Base-by-base conservation (phyloP, 2,888 invertebrate species). In the Erebia aethiops region DNA sequence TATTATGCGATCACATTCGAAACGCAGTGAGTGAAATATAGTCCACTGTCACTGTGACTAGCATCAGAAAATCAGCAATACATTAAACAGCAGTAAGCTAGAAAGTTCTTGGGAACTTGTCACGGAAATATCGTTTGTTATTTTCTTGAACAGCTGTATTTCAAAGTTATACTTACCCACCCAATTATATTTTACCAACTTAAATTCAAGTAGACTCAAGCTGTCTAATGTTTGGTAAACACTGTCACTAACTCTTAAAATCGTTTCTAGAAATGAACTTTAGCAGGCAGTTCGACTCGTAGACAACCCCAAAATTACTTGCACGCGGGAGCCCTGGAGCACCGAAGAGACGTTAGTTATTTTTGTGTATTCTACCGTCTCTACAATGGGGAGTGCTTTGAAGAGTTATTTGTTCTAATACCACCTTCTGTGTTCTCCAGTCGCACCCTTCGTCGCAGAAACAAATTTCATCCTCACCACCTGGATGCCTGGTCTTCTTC, bases 1-100 rank as follows among this genome's bases (percentile, higher is more conserved):
- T 89, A 89, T 85, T 86, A 86, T 88, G 87, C 87, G 89, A 90
- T 91, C 87, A 84, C 87, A 87, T 89, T 86, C 80, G 87, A 87
- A 88, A 87, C 88, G 87, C 85, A 85, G 80, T 75, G 81, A 82
- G 86, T 75, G 80, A 89, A 91, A 91, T 90, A 91, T 46, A 82
- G 72, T 70, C 79, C 79, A 88, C 87, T 91, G 89, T 91, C 89
- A 89, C 84, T 41, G 56, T 70, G n/a, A 64, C 64, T 66, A 41
- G 52, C 65, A 49, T 49, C 62, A 21, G 46, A 21, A 62, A 62
- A 49, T 62, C 49, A 62, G 62, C 62, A 62, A 61, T 62, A 49
- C 49, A 62, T 62, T 49, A 62, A 62, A 46, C n/a, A 21, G 46
- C 62, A 21, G 49, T 62, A 14, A 57, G 56, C 41, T 64, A 41